Conservation (phyloP, 2,888 invertebrate genomes). For the Oxytorus armatus region DNA sequence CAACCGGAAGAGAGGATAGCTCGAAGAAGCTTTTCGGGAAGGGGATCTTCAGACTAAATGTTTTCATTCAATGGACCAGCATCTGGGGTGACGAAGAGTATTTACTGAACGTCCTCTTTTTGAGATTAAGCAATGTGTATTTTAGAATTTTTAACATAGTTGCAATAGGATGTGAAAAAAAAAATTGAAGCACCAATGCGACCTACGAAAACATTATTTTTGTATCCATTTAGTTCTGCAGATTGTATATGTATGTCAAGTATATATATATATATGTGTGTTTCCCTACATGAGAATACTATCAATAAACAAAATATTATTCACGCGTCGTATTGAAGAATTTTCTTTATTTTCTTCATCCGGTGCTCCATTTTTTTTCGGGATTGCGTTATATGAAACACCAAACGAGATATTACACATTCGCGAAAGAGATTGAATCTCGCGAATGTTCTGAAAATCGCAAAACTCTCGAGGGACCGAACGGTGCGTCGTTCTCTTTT, state of each 20-base stretch:
- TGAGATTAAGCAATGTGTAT: conserved; percentile 9
- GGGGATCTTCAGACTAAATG: neutral
- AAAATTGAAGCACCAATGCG: conserved; percentile 25
- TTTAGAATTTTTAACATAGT: conserved; percentile 6
- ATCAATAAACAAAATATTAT: conserved; percentile 26
- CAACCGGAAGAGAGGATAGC: conserved; percentile 16
- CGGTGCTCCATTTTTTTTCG: conserved; percentile 24
- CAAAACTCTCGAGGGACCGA: conserved; percentile 25
- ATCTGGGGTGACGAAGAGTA: neutral
- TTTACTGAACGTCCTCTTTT: conserved; percentile 39
- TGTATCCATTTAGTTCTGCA: neutral
- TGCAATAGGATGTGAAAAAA: conserved; percentile 2
- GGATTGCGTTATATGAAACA: conserved; percentile 15
- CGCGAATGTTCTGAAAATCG: conserved; percentile 1
- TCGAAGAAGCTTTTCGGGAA: conserved; percentile 5
- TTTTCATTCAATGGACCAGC: conserved; percentile 15
- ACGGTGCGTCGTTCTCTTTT: conserved; percentile 16
- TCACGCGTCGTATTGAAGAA: neutral
- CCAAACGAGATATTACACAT: conserved; percentile 31
- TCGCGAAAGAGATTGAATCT: neutral
- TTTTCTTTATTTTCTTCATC: conserved; percentile 18
- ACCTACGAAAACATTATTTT: conserved; percentile 31
- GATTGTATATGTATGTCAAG: neutral
- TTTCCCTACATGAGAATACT: conserved; percentile 13
- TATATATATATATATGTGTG: neutral